Evolutionary conservation across 2,888 invertebrate genomes (phyloP), one percentile per base, ranked within the genome.

Genomic region (Sericinus montela): DNA sequence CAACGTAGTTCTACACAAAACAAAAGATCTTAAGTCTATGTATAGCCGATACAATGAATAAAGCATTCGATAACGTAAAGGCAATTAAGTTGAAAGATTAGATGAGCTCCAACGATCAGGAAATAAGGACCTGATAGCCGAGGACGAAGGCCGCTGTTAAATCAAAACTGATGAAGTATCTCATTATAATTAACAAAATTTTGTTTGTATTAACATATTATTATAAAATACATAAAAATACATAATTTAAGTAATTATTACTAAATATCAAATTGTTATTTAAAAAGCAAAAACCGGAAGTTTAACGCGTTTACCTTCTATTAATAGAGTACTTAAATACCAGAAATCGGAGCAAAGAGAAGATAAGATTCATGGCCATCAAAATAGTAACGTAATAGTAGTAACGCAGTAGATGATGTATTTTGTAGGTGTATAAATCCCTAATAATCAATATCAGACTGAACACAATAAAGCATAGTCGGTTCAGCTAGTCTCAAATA

Each of bases 51-150:
- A 45, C 54, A 56, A 77, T 83, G 72, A 81, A 81, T 82, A 76
- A 82, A 79, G 70, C 63, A 82, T 69, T 55, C 51, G 62, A 57
- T 56, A 76, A 74, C 72, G 73, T 75, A 73, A 77, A 79, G 72
- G 70, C 67, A 72, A 60, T 66, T 62, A 56, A 67, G 59, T 65
- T 60, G 46, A 55, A 59, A 60, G 48, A 59, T 56, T 59, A 70
- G 69, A 69, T 67, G 67, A 68, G 64, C 62, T 63, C 56, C 59
- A 57, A 57, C 54, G 69, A 75, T 70, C 76, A 79, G 75, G 79
- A 83, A 84, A 80, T 83, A 82, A 77, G 83, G 84, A 83, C 83
- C 84, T 58, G 52, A 42, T 44, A 40, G 25, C 32, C 43, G 7
- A 19, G 32, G 13, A 32, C 32, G 32, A 11, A 7, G 10, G n/a